Base-by-base conservation (phyloP, 2,113 vertebrate species). In the Podiceps cristatus region DNA sequence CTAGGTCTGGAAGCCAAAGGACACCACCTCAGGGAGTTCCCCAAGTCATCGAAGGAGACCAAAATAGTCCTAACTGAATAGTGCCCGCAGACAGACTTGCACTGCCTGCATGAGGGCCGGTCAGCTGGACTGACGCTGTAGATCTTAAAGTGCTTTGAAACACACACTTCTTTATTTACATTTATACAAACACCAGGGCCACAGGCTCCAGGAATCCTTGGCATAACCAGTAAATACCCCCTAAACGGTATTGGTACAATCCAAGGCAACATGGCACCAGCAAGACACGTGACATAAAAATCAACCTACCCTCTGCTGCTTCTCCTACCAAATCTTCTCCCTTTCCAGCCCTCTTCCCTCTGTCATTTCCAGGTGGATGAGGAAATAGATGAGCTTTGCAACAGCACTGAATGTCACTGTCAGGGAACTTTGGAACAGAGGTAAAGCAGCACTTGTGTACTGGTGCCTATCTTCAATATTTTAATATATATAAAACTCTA, bases 401-500 rank as follows among this genome's bases (percentile, higher is more conserved):
- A 20, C 35, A 73, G 58, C 80, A 14, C 49, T 6, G 37, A 66
- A 35, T 0, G 3, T n/a, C 78, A 69, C 37, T 2, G 0, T 50
- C 80, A 67, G 22, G 82, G 76, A 68, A 15, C 25, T 37, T 17
- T 11, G 60, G 64, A 55, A 13, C 13, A 12, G 35, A 12, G 28
- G 28, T 9, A 52, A 42, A 68, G 63, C 58, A 47, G 66, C 37
- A 15, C 18, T 8, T 72, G 40, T 9, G 49, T 58, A 28, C 52
- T 14, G 11, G 7, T 63, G 67, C 11, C 84, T 23, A 22, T 42
- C 62, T 44, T 49, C 55, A 37, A 3, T 19, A 55, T 66, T 81
- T 83, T 59, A 15, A 67, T 23, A 20, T 33, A 14, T 9, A 50
- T 6, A 40, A 45, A 68, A 37, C 13, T 20, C 13, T 20, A 23